phyloP scores from a whole-genome alignment of 2,113 vertebrate genomes.

The Marmota monax region DNA sequence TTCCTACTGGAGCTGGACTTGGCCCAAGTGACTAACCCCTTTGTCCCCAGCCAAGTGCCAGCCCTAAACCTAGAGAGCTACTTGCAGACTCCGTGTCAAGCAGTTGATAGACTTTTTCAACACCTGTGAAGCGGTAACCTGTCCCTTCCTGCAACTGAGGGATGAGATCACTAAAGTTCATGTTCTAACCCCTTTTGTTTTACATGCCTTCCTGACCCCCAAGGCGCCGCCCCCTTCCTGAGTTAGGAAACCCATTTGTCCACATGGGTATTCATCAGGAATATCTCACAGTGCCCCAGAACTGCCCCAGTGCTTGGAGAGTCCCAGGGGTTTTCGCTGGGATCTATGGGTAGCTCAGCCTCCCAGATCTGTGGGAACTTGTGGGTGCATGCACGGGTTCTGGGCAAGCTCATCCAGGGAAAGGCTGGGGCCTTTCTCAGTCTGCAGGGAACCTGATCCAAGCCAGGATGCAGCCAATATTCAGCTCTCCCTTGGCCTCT shows the following conservation, averaged over 20 bases:
- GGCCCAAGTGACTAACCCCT: neutral
- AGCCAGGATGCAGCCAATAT: neutral
- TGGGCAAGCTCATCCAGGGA: neutral
- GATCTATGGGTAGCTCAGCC: neutral
- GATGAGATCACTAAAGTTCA: neutral
- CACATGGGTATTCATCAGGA: neutral
- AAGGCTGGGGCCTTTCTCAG: neutral
- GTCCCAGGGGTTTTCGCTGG: neutral
- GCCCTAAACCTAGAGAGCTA: neutral
- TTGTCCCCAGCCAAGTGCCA: neutral
- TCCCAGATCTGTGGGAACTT: neutral
- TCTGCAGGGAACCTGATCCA: neutral
- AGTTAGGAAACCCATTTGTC: neutral
- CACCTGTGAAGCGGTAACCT: neutral
- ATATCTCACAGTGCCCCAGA: neutral
- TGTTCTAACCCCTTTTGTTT: neutral
- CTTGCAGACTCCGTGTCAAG: neutral
- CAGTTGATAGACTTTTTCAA: neutral
- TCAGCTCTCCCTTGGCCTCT: neutral
- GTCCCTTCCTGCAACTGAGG: neutral
- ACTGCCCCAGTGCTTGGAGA: neutral
- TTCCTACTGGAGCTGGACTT: neutral
- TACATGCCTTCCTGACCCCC: neutral
- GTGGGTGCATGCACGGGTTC: rapidly evolving
- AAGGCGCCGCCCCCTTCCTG: neutral